phyloP scores from a whole-genome alignment of 30 jellyfish, hydroid and myxozoan genomes.

The Mastigias papua region DNA sequence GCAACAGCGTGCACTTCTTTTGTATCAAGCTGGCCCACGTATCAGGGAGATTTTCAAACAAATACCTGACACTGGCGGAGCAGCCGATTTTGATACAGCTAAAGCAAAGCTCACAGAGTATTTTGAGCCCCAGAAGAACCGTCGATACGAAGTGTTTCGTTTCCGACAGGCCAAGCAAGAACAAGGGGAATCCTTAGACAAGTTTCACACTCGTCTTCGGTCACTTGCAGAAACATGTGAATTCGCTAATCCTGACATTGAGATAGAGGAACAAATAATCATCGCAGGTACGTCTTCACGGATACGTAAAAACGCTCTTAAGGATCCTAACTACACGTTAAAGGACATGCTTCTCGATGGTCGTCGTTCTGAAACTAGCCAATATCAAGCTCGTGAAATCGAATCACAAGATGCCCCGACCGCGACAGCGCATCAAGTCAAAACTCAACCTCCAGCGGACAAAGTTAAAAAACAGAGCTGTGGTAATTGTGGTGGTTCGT shows the following conservation, averaged over 20 bases:
- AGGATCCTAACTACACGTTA: constrained; percentile 14
- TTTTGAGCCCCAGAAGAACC: constrained; percentile 24
- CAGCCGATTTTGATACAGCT: neutral
- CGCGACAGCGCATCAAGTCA: neutral
- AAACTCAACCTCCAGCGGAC: neutral
- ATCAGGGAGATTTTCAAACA: constrained; percentile 33
- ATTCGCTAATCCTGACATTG: constrained; percentile 6
- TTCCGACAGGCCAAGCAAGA: constrained; percentile 29
- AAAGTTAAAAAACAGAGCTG: neutral
- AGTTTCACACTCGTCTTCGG: constrained; percentile 19
- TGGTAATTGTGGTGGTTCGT: constrained; percentile 36
- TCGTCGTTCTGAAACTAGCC: constrained; percentile 27
- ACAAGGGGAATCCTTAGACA: constrained; percentile 4
- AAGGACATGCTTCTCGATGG: constrained; percentile 37
- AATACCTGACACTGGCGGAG: constrained; percentile 13
- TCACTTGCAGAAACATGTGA: constrained; percentile 27
- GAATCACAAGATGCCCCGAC: constrained; percentile 14
- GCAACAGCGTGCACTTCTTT: constrained; percentile 21
- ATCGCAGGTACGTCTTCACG: constrained; percentile 23
- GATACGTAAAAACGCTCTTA: constrained; percentile 32
- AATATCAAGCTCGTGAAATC: neutral
- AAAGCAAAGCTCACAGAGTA: constrained; percentile 15
- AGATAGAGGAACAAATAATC: constrained; percentile 10
- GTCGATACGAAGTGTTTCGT: constrained; percentile 24
- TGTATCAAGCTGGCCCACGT: constrained; percentile 39